phyloP scores from a whole-genome alignment of 2,113 vertebrate species.

The Columba janthina region DNA sequence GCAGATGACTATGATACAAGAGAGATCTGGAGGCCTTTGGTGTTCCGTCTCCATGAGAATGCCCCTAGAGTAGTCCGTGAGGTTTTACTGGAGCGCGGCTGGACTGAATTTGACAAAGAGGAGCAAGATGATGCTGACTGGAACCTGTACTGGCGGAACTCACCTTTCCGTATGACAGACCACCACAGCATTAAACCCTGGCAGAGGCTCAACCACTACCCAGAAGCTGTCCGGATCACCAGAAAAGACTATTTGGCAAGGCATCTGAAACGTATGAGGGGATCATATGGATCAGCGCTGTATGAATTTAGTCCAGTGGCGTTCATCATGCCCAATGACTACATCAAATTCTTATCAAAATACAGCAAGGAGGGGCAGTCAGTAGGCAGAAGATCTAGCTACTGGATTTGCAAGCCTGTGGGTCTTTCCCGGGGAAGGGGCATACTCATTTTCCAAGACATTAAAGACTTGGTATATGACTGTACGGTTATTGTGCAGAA shows the following conservation, averaged over 20 bases:
- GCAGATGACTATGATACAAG: background rate
- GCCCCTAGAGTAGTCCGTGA: slow-evolving; percentile 75
- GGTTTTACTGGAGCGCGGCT: slow-evolving; percentile 81
- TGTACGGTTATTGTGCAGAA: slow-evolving; percentile 77
- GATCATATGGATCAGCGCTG: slow-evolving; percentile 63
- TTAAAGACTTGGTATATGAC: slow-evolving; percentile 78
- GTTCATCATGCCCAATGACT: slow-evolving; percentile 81
- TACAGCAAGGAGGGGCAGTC: slow-evolving; percentile 66
- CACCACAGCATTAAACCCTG: slow-evolving; percentile 75
- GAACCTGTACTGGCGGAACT: slow-evolving; percentile 80
- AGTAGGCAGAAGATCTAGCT: slow-evolving; percentile 20
- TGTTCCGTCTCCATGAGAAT: slow-evolving; percentile 75
- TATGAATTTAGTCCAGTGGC: slow-evolving; percentile 79
- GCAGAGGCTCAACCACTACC: slow-evolving; percentile 85
- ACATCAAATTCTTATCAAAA: slow-evolving; percentile 75
- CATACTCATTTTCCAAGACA: slow-evolving; percentile 81
- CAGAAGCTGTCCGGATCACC: slow-evolving; percentile 77
- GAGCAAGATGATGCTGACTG: slow-evolving; percentile 72
- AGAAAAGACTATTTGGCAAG: slow-evolving; percentile 82
- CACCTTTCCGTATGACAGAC: slow-evolving; percentile 70
- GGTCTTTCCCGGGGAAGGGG: slow-evolving; percentile 80
- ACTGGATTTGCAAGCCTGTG: slow-evolving; percentile 85
- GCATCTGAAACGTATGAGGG: slow-evolving; percentile 77
- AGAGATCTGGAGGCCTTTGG: slow-evolving; percentile 36
- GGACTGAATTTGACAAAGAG: slow-evolving; percentile 73